Conservation (phyloP, 2,888 invertebrate species). For the Drosophila phalerata region DNA sequence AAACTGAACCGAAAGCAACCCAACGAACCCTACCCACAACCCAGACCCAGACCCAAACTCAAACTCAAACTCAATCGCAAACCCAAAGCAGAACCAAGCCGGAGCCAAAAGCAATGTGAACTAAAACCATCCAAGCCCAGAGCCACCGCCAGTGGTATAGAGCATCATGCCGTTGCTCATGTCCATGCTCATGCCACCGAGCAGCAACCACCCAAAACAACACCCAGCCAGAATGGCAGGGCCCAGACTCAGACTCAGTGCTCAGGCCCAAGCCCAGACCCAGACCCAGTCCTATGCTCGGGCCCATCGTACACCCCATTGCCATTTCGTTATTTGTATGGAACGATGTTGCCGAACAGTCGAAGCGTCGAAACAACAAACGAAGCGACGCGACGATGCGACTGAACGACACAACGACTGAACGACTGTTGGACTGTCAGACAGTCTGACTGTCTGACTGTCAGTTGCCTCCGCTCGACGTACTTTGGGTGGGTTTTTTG, state of each 20-base stretch:
- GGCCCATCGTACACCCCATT: slow-evolving; percentile 73
- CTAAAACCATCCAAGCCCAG: slow-evolving; percentile 59
- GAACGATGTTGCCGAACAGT: slow-evolving; percentile 66
- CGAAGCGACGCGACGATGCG: slow-evolving; percentile 12
- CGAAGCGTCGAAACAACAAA: slow-evolving; percentile 24
- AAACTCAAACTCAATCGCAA: slow-evolving; percentile 18
- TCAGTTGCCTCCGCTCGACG: slow-evolving; percentile 57
- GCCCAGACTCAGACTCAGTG: slow-evolving; percentile 28
- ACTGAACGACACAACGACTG: slow-evolving; percentile 3
- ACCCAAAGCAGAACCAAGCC: slow-evolving; percentile 42
- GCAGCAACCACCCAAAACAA: slow-evolving; percentile 34
- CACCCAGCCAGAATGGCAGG: slow-evolving; percentile 28
- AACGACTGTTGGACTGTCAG: slow-evolving; percentile 19
- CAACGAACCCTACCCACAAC: slow-evolving; percentile 14
- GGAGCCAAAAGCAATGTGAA: slow-evolving; percentile 68
- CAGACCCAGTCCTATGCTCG: slow-evolving; percentile 21
- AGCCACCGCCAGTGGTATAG: slow-evolving; percentile 36
- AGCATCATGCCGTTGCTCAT: slow-evolving; percentile 37
- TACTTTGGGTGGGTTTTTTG: slow-evolving; percentile 75
- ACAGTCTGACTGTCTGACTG: slow-evolving; percentile 30
- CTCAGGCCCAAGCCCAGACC: slow-evolving; percentile 9
- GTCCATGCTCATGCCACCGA: slow-evolving; percentile 33
- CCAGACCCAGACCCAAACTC: slow-evolving; percentile 7
- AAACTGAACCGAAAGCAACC: slow-evolving; percentile 31
- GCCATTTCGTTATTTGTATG: slow-evolving; percentile 80